Evolutionary conservation across 2,113 vertebrate species (phyloP), one percentile per base, ranked within the genome.

Genomic region (Planiliza haematocheilus): DNA sequence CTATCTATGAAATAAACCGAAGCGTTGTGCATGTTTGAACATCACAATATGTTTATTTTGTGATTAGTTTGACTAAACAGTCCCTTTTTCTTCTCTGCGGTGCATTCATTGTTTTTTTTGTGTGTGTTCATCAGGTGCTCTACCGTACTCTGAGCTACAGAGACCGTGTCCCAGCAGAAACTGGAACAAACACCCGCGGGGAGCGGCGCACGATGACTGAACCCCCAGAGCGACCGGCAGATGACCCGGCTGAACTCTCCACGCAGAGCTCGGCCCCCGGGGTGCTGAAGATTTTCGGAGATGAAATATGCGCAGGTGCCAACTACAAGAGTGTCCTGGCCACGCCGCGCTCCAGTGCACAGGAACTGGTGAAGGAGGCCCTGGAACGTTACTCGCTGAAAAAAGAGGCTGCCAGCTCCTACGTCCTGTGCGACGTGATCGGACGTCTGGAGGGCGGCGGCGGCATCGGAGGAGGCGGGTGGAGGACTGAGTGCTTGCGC

Each of bases 251-350:
- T 0, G 97, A 99, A 67, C 96, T 99, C 13, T 99, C 97, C 81
- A 98, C 96, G 0, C 97, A 97, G 89, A 95, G 96, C 46, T 97
- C 97, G 0, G 96, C 96, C 18, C 97, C 97, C 0, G 97, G 97
- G 0, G 93, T 99, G 50, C 93, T 99, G 59, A 99, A 99, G 89
- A 96, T 99, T 68, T 99, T 99, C 0, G 97, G 97, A 1, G 96
- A 96, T 59, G 96, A 96, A 66, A 97, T 99, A 76, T 96, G 96
- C 0, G 88, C 91, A 0, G 97, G 97, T 36, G 95, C 97, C 70
- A 97, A 99, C 93, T 99, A 99, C 89, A 99, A 99, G 90, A 98
- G 97, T 0, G 96, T 99, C 59, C 86, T 99, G 90, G 97, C 97
- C 42, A 98, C 96, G 0, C 94, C 94, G 1, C 92, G 91, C 53